Conservation (phyloP, 2,113 vertebrate species). For the Microtus montanus region DNA sequence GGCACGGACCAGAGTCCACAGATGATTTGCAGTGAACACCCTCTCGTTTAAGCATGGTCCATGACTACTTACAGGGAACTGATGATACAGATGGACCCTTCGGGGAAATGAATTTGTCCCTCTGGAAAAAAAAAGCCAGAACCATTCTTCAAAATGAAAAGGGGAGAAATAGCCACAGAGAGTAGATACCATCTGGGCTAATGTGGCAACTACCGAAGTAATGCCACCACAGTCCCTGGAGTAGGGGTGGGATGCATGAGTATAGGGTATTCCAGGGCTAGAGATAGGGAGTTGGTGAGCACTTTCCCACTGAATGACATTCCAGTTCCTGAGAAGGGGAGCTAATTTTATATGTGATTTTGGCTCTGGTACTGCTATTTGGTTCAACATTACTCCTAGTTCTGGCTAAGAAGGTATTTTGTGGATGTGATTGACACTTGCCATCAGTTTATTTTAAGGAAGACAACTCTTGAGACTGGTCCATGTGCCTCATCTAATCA, state of each 20-base stretch:
- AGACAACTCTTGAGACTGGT: neutral
- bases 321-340: neutral
- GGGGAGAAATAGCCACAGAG: neutral
- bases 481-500: neutral
- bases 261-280: neutral
- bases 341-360: neutral
- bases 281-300: neutral
- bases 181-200: neutral
- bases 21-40: neutral
- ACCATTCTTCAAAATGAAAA: neutral
- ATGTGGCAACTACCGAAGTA: no score
- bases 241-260: neutral
- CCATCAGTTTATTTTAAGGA: constrained; percentile 1
- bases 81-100: neutral
- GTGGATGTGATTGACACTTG: neutral
- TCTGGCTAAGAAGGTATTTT: constrained; percentile 6
- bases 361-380: neutral
- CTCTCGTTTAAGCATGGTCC: neutral
- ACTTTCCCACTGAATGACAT: neutral
- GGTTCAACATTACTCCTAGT: neutral
- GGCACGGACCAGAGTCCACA: neutral
- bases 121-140: neutral
- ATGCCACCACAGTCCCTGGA: neutral
- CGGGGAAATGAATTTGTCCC: neutral
- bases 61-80: neutral